Conservation (phyloP, 2,797 vertebrate genomes). For the Myotis pilosus region DNA sequence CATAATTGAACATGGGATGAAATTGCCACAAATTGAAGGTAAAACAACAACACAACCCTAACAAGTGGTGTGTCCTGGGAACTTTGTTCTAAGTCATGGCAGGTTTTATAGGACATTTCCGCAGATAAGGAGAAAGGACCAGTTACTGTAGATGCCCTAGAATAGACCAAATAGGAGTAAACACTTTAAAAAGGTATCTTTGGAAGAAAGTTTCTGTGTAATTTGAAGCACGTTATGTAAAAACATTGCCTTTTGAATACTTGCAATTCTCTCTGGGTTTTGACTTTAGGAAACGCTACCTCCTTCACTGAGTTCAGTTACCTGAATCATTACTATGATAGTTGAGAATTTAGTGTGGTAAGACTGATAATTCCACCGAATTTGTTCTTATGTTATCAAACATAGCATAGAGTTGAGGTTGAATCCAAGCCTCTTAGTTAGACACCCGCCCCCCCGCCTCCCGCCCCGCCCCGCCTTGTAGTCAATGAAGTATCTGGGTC, state of each 20-base stretch:
- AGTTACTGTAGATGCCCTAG: neutral
- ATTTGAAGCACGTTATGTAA: neutral
- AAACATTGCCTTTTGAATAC: neutral
- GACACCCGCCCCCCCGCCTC: neutral
- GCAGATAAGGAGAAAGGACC: neutral
- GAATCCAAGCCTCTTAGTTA: neutral
- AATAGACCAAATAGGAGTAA: neutral
- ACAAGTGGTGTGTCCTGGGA: neutral
- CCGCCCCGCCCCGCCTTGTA: neutral
- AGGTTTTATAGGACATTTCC: neutral
- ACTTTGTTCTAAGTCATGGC: neutral
- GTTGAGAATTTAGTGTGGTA: neutral
- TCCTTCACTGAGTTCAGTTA: neutral
- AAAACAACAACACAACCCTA: neutral
- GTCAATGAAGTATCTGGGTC: neutral
- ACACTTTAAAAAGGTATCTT: neutral
- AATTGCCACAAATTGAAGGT: neutral
- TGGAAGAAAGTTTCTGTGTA: neutral
- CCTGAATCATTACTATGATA: neutral
- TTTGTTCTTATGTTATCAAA: neutral
- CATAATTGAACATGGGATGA: neutral
- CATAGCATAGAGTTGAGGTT: neutral
- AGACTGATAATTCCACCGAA: neutral
- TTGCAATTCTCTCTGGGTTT: slow-evolving; percentile 7
- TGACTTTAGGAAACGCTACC: neutral